Percentiles rank a stretch among this genome's conserved stretches.
Conservation (phyloP, 1,140 invertebrate genomes). For the Drosophila pectinifera region DNA sequence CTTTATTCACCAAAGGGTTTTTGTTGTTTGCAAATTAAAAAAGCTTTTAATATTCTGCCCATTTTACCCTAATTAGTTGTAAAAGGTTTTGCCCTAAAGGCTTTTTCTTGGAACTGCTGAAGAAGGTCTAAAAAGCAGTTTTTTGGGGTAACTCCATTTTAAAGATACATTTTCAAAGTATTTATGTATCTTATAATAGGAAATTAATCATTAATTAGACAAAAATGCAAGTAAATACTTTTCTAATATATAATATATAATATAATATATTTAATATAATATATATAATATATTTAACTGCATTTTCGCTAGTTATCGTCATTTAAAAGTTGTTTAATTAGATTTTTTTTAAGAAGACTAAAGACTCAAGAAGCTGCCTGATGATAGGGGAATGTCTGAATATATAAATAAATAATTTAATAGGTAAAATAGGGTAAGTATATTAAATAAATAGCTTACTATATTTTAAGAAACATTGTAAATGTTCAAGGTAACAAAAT, state of each 20-base stretch:
- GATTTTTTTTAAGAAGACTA: too few species aligned
- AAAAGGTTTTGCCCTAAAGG: not conserved
- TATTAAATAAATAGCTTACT: too few species aligned
- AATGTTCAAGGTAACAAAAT: too few species aligned
- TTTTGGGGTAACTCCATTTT: too few species aligned
- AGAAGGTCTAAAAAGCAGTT: not conserved
- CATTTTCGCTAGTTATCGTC: fast-evolving
- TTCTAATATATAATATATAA: too few species aligned
- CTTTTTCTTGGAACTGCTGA: not conserved
- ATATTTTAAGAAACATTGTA: too few species aligned
- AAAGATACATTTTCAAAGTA: not conserved
- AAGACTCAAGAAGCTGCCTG: too few species aligned
- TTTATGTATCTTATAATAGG: not conserved
- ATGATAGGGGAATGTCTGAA: not conserved
- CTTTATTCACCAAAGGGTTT: constrained; percentile 3
- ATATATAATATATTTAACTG: too few species aligned
- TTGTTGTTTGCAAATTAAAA: not conserved
- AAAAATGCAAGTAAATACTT: too few species aligned
- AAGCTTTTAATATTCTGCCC: not conserved
- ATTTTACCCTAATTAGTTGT: not conserved
- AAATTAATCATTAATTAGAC: not conserved
- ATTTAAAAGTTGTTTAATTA: not conserved
- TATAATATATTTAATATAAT: too few species aligned
- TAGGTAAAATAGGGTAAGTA: too few species aligned
- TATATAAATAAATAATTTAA: not conserved